These are phyloP conservation scores for Balaeniceps rex DNA, from an alignment of 2,113 vertebrate genomes.

Conservation along the genomic window DNA sequence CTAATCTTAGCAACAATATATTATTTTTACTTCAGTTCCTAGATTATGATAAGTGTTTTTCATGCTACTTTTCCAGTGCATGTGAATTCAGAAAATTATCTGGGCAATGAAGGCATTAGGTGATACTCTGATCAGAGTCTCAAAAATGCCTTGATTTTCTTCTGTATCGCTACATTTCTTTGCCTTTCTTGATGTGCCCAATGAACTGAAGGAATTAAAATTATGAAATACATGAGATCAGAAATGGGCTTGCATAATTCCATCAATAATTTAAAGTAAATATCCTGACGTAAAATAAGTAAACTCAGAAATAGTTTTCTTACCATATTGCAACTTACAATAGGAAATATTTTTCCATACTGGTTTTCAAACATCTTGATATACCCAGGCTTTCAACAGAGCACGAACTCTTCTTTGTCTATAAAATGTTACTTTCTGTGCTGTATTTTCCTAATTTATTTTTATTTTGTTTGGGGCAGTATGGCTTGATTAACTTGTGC, in stretches of 20 bases:
- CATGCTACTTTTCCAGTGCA: not conserved
- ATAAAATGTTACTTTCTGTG: not conserved
- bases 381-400: not conserved
- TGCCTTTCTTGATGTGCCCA: not conserved
- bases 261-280: not conserved
- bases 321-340: not conserved
- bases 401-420: not conserved
- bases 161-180: not conserved
- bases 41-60: not conserved
- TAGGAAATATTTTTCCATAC: not conserved
- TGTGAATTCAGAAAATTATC: not conserved
- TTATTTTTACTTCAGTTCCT: not conserved
- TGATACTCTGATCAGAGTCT: not conserved
- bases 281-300: not conserved
- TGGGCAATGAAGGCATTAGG: not conserved
- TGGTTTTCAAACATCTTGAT: not conserved
- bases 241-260: not conserved
- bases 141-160: not conserved
- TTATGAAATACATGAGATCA: not conserved
- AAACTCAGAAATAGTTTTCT: not conserved
- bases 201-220: not conserved
- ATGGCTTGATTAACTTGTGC: not conserved
- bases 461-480: not conserved
- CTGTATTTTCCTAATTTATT: not conserved
- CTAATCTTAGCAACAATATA: not conserved